Evolutionary conservation across 2,888 invertebrate species (phyloP).

Genomic region (Leptarthrus brevirostris): DNA sequence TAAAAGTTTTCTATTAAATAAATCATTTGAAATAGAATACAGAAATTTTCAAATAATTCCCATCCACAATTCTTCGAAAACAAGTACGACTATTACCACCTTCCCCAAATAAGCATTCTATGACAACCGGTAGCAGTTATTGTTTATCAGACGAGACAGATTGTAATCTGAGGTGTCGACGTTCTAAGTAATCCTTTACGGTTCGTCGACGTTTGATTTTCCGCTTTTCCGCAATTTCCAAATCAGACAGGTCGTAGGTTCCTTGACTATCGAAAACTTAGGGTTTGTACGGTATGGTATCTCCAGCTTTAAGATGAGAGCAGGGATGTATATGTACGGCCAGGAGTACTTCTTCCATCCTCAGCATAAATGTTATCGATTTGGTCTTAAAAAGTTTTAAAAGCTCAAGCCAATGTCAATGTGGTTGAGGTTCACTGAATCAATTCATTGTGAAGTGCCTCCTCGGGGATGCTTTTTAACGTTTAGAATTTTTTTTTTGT

Average conservation of each 20-base stretch:
- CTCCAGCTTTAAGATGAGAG: background rate
- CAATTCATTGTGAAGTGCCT: constrained; percentile 20
- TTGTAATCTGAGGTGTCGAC: constrained; percentile 57
- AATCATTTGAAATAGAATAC: too few relatives aligned
- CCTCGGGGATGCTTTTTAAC: constrained; percentile 21
- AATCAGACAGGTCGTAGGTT: constrained; percentile 49
- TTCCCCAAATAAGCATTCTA: background rate
- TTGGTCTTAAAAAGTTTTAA: constrained; percentile 52
- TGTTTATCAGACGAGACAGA: constrained; percentile 57
- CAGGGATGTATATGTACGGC: constrained; percentile 17
- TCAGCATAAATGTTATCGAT: constrained; percentile 48
- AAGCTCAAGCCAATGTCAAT: constrained; percentile 41
- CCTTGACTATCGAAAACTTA: background rate
- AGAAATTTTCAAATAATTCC: too few relatives aligned
- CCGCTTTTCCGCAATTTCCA: constrained; percentile 52
- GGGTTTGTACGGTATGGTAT: background rate
- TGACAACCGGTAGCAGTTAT: constrained; percentile 49
- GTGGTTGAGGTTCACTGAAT: constrained; percentile 22
- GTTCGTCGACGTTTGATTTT: constrained; percentile 56
- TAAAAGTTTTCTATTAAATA: too few relatives aligned
- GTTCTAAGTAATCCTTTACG: constrained; percentile 55
- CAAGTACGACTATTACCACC: background rate
- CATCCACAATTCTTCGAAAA: too few relatives aligned
- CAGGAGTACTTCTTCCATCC: constrained; percentile 14
- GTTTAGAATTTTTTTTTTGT: constrained; percentile 16